These are phyloP conservation scores for Amphilophus citrinellus DNA, from an alignment of 2,113 vertebrate genomes.

Conservation along the genomic window DNA sequence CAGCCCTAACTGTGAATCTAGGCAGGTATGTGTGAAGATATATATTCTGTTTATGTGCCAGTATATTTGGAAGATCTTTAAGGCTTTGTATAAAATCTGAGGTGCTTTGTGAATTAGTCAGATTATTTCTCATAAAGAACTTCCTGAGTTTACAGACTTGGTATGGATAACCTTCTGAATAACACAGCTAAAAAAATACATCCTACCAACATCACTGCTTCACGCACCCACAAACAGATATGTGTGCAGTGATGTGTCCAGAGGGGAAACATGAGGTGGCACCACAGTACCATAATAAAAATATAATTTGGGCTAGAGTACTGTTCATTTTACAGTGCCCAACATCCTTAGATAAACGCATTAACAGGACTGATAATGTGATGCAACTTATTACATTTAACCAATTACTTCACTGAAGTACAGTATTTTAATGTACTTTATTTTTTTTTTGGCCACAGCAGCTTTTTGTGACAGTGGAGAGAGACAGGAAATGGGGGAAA, in stretches of 20 bases:
- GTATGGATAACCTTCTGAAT: slow-evolving; percentile 18
- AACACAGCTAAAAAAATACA: slow-evolving; percentile 18
- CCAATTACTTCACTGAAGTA: not conserved
- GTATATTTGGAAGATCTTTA: slow-evolving; percentile 23
- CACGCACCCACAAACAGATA: not conserved
- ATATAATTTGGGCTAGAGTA: too few relatives aligned
- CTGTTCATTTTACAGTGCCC: not conserved
- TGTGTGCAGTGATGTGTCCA: not conserved
- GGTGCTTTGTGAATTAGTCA: slow-evolving; percentile 65
- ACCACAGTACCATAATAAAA: too few relatives aligned
- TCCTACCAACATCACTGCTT: not conserved
- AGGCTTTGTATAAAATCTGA: slow-evolving; percentile 39
- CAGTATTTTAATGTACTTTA: not conserved
- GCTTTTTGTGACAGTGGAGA: too few relatives aligned
- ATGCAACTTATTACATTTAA: not conserved
- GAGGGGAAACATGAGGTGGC: not conserved
- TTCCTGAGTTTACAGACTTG: slow-evolving; percentile 51
- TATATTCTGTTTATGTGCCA: slow-evolving; percentile 13
- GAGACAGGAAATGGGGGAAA: too few relatives aligned
- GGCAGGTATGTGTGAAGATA: not conserved
- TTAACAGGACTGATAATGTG: not conserved
- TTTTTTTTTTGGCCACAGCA: too few relatives aligned
- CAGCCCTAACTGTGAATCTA: not conserved
- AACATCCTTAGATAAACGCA: not conserved
- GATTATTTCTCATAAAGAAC: slow-evolving; percentile 40